These are phyloP conservation scores for Amblyornis subalaris DNA, from an alignment of 2,113 vertebrate genomes.

Conservation along the genomic window DNA sequence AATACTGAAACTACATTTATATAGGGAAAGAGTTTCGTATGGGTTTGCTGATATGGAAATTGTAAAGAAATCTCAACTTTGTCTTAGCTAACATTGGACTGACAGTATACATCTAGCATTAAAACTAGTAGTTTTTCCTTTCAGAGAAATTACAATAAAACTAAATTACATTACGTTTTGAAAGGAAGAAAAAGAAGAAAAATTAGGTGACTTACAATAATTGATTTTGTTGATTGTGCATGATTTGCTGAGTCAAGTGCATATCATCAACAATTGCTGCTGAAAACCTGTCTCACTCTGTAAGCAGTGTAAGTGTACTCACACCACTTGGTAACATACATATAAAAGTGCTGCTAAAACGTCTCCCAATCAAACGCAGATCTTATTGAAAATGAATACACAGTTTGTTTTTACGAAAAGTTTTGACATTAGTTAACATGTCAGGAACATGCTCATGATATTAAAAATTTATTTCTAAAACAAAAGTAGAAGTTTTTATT, in stretches of 20 bases:
- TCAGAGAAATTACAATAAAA: neutral
- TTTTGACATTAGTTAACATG: neutral
- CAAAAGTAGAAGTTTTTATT: neutral
- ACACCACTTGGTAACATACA: neutral
- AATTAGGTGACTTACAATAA: neutral
- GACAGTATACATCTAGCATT: neutral
- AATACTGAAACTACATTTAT: neutral
- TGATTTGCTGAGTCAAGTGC: neutral
- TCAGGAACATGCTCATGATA: neutral
- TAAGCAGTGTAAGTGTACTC: neutral
- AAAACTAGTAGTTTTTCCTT: neutral
- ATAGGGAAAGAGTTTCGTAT: neutral
- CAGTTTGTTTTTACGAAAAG: neutral
- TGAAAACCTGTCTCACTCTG: neutral
- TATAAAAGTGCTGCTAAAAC: neutral
- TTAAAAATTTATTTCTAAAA: neutral
- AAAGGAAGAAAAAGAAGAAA: neutral
- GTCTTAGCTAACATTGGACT: neutral
- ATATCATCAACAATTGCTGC: neutral
- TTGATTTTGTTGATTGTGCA: neutral
- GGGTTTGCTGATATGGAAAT: neutral
- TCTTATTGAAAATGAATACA: neutral
- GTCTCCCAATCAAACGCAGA: neutral
- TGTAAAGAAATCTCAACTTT: neutral
- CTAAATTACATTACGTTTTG: neutral